These are phyloP conservation scores for Propithecus deckenii DNA, from an alignment of 2,797 vertebrate species.

Conservation along the genomic window DNA sequence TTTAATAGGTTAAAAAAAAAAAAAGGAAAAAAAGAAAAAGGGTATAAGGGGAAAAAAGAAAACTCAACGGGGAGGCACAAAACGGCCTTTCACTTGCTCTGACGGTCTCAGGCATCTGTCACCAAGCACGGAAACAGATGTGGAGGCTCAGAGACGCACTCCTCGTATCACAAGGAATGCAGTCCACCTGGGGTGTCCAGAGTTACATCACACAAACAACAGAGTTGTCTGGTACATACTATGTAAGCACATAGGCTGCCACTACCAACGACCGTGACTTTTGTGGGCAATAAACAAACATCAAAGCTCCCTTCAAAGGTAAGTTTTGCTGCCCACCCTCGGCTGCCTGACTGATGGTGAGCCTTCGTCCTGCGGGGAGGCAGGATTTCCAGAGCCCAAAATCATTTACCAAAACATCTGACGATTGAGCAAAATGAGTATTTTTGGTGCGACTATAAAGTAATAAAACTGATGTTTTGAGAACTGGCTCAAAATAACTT, in stretches of 20 bases:
- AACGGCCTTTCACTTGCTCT: not conserved
- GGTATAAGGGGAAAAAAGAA: no score
- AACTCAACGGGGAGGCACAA: not conserved
- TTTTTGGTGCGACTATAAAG: not conserved
- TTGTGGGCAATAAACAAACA: not conserved
- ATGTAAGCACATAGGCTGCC: fast-evolving
- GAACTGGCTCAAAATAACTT: not conserved
- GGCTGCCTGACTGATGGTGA: fast-evolving
- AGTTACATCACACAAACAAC: fast-evolving
- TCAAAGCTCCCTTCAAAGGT: not conserved
- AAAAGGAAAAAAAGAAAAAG: no score
- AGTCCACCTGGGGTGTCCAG: not conserved
- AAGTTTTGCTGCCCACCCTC: fast-evolving
- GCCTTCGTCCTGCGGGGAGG: not conserved
- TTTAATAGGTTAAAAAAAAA: not conserved
- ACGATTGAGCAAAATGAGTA: not conserved
- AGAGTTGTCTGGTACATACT: fast-evolving
- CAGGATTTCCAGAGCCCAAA: not conserved
- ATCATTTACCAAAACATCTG: not conserved
- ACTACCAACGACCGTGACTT: not conserved
- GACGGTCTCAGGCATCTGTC: fast-evolving
- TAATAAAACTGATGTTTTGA: not conserved
- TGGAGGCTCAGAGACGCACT: fast-evolving
- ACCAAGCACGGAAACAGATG: no score
- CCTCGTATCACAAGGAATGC: not conserved